Conservation (phyloP, 2,888 invertebrate genomes). For the Diadegma fenestrale region DNA sequence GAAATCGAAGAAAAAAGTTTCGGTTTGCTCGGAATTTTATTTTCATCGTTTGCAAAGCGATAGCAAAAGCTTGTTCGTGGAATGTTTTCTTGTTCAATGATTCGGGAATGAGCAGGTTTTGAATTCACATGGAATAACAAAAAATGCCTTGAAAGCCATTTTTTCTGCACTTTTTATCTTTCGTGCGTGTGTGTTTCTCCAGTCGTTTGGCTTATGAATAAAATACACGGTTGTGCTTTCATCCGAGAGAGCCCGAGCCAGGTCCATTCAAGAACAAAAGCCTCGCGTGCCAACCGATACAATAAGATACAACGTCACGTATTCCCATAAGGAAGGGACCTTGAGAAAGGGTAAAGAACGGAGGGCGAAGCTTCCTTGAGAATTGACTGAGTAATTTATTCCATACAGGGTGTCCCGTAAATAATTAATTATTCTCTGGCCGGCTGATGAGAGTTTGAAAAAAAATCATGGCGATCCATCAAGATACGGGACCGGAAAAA, state of each 20-base stretch:
- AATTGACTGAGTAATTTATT: conserved; percentile 47
- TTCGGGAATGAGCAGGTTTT: background rate
- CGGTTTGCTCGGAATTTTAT: background rate
- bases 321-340: conserved; percentile 59
- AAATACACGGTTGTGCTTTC: conserved; percentile 21
- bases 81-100: background rate
- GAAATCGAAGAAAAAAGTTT: background rate
- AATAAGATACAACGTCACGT: conserved; percentile 53
- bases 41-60: background rate
- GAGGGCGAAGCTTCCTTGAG: conserved; percentile 39
- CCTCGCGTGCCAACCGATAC: conserved; percentile 14
- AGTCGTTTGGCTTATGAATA: conserved; percentile 23
- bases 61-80: background rate
- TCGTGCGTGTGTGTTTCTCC: background rate
- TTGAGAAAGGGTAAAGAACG: conserved; percentile 57
- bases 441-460: background rate
- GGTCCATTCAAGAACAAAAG: conserved; percentile 55
- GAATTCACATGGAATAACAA: background rate
- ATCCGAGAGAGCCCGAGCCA: conserved; percentile 2
- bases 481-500: background rate
- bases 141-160: background rate
- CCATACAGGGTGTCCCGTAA: background rate
- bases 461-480: background rate
- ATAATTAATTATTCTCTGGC: background rate
- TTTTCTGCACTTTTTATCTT: background rate